Evolutionary conservation across 2,888 invertebrate genomes (phyloP).

Genomic region (Drosophila paramelanica): DNA sequence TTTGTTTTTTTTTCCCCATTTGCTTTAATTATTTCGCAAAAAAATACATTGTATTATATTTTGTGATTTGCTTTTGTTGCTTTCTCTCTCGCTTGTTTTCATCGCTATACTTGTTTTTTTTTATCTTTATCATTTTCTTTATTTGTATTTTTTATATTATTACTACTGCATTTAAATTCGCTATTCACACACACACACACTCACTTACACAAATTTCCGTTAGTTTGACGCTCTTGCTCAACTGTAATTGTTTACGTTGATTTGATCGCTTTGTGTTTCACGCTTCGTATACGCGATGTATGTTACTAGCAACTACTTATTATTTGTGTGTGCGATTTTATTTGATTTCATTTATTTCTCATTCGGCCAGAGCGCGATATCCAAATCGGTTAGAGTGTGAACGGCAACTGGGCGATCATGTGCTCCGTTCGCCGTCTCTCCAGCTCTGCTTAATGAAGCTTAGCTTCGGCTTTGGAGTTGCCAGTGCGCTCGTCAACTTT

Average conservation of each 20-base stretch:
- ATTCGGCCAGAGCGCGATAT: conserved; percentile 62
- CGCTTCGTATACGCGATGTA: conserved; percentile 75
- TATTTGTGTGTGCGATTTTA: conserved; percentile 30
- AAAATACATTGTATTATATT: conserved; percentile 12
- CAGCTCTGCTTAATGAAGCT: conserved; percentile 72
- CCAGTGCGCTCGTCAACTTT: conserved; percentile 51
- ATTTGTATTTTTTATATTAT: conserved; percentile 29
- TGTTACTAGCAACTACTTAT: conserved; percentile 28
- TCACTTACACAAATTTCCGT: conserved; percentile 64
- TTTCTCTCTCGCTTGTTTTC: conserved; percentile 41
- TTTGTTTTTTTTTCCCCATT: conserved; percentile 23
- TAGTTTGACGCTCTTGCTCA: conserved; percentile 53
- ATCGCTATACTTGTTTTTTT: conserved; percentile 22
- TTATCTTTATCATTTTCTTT: conserved; percentile 14
- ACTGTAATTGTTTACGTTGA: conserved; percentile 70
- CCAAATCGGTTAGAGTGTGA: conserved; percentile 77
- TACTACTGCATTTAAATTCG: conserved; percentile 52
- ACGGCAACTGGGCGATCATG: conserved; percentile 72
- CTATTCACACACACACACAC: conserved; percentile 28
- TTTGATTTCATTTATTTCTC: conserved; percentile 31
- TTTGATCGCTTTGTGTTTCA: conserved; percentile 61
- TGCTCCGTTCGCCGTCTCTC: conserved; percentile 52
- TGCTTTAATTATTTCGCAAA: conserved; percentile 17
- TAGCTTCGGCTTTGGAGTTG: conserved; percentile 68
- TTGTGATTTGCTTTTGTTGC: conserved; percentile 38